Evolutionary conservation across 2,888 invertebrate genomes (phyloP), one percentile per base, ranked within the genome.

Genomic region (Orthosia cruda): DNA sequence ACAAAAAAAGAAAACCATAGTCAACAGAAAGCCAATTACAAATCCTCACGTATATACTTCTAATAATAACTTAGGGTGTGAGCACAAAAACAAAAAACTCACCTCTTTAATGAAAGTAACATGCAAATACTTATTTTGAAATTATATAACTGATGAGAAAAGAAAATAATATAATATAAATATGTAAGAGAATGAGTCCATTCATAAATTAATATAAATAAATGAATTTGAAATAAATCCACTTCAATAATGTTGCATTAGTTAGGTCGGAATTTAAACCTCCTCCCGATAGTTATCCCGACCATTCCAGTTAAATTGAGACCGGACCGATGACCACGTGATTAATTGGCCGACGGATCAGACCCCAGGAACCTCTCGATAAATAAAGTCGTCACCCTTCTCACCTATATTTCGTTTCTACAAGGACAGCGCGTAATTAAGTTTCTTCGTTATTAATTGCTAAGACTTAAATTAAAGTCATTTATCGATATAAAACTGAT

Each of bases 261-360:
- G n/a, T n/a, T n/a, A n/a, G 7, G 1, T 13, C 18, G 7, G 16
- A 0, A 50, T 59, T n/a, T 12, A 63, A 63, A 69, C 45, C 16
- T 26, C 45, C n/a, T 58, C 18, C n/a, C 18, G 12, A 50, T 52
- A 72, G 23, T 67, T 49, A 67, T 16, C 26, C 47, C 23, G 4
- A 5, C 47, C 40, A 57, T 47, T 57, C 16, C 20, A 40, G 23
- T 57, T 58, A 18, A 75, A 80, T 80, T 74, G 49, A 73, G 54
- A 65, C 57, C 57, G 23, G 49, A 50, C 23, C 23, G 32, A 49
- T 15, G 32, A 49, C n/a, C 18, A 11, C 49, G 62, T 77, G 80
- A 81, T 81, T 77, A 73, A 81, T 81, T 66, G 79, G 47, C 45
- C 49, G 18, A 62, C 47, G 68, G 57, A 58, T 62, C 61, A 63